Conservation (phyloP, 2,797 vertebrate genomes). For the Hydrophis major region DNA sequence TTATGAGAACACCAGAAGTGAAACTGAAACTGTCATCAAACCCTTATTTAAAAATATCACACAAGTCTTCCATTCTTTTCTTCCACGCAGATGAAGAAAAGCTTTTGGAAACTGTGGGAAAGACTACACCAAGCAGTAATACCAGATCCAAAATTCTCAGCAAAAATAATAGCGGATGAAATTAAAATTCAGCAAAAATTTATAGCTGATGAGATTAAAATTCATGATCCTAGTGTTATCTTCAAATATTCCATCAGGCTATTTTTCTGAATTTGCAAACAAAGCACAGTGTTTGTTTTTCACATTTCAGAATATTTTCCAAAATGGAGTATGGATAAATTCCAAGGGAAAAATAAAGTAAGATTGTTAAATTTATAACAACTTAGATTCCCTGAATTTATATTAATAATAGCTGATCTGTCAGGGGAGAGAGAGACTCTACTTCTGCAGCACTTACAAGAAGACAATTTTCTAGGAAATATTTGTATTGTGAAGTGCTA, state of each 20-base stretch:
- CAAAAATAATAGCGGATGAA: not conserved
- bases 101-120: not conserved
- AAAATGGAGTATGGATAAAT: not conserved
- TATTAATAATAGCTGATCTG: not conserved
- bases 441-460: not conserved
- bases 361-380: not conserved
- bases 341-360: not conserved
- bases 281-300: not conserved
- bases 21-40: not conserved
- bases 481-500: not conserved
- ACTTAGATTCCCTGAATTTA: not conserved
- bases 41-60: not conserved
- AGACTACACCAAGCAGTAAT: not conserved
- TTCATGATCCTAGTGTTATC: not conserved
- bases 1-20: not conserved
- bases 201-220: too few species aligned
- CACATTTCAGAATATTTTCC: not conserved
- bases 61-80: not conserved
- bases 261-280: not conserved
- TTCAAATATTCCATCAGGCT: not conserved
- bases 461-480: not conserved
- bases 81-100: not conserved
- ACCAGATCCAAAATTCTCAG: not conserved
- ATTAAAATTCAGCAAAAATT: not conserved
- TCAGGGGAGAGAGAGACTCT: too few species aligned